These are phyloP conservation scores for Cyaniris semiargus DNA, from an alignment of 2,888 invertebrate species.

Conservation along the genomic window DNA sequence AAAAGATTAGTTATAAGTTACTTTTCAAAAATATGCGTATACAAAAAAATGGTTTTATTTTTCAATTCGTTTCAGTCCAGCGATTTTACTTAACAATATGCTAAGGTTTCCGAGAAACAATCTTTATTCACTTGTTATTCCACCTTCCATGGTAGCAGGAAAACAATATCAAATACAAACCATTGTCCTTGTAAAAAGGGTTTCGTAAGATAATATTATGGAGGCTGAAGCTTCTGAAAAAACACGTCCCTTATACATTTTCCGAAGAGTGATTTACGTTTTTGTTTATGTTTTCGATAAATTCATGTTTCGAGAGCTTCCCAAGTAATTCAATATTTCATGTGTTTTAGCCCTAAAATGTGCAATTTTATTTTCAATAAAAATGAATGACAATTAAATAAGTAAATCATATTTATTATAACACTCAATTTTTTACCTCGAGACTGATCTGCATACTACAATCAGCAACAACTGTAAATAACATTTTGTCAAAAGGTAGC, in stretches of 20 bases:
- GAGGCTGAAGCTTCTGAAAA: background rate
- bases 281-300: conserved; percentile 1
- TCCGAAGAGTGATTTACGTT: background rate
- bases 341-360: background rate
- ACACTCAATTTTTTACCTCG: no score
- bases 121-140: background rate
- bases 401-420: no score
- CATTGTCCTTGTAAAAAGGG: conserved; percentile 19
- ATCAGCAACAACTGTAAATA: no score
- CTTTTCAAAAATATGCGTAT: no score
- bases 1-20: no score
- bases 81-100: background rate
- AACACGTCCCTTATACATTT: conserved; percentile 12
- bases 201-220: conserved; percentile 18
- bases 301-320: background rate
- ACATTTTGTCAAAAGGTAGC: no score
- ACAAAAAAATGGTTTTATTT: no score
- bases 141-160: background rate
- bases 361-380: background rate
- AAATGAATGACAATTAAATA: no score
- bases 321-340: background rate
- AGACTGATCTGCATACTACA: no score
- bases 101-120: background rate
- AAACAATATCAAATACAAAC: conserved; percentile 13
- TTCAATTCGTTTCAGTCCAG: background rate